phyloP scores from a whole-genome alignment of 23 tunicate species.

The Corella eumyota region DNA sequence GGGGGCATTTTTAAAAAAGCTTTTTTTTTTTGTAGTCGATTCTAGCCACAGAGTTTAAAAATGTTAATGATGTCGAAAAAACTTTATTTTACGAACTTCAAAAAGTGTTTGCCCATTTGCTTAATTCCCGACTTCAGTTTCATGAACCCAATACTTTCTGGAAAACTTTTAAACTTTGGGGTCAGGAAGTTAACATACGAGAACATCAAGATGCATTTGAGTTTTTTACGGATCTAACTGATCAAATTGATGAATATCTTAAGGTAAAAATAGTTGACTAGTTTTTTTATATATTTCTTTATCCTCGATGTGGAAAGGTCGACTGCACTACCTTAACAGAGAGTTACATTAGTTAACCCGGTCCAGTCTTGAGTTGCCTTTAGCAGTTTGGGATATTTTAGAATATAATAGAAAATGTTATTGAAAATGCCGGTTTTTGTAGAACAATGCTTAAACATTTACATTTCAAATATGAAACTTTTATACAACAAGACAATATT shows the following conservation, averaged over 20 bases:
- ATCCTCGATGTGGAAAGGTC: too few relatives aligned
- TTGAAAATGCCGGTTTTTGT: too few relatives aligned
- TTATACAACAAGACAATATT: too few relatives aligned
- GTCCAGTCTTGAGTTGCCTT: too few relatives aligned
- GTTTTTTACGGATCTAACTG: conserved; percentile 79
- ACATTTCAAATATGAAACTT: too few relatives aligned
- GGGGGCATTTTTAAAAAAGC: background rate
- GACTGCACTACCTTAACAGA: background rate
- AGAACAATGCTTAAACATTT: too few relatives aligned
- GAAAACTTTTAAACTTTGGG: conserved; percentile 74
- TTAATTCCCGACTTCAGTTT: conserved; percentile 54
- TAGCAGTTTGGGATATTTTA: too few relatives aligned
- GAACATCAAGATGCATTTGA: conserved; percentile 96
- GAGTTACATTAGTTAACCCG: background rate
- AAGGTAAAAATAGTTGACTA: conserved; percentile 63
- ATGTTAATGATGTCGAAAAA: conserved; percentile 21
- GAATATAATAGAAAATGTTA: too few relatives aligned
- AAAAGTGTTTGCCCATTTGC: conserved; percentile 65
- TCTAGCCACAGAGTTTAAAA: conserved; percentile 31
- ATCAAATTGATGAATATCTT: conserved; percentile 75
- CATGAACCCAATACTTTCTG: conserved; percentile 67
- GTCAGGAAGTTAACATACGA: conserved; percentile 58
- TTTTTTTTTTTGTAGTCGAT: conserved; percentile 18
- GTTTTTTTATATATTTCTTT: too few relatives aligned
- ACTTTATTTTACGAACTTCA: conserved; percentile 66